Percentiles rank a stretch among this genome's conserved stretches.
Evolutionary conservation across 1,140 invertebrate genomes (phyloP).

Genomic region (Drosophila nasuta): DNA sequence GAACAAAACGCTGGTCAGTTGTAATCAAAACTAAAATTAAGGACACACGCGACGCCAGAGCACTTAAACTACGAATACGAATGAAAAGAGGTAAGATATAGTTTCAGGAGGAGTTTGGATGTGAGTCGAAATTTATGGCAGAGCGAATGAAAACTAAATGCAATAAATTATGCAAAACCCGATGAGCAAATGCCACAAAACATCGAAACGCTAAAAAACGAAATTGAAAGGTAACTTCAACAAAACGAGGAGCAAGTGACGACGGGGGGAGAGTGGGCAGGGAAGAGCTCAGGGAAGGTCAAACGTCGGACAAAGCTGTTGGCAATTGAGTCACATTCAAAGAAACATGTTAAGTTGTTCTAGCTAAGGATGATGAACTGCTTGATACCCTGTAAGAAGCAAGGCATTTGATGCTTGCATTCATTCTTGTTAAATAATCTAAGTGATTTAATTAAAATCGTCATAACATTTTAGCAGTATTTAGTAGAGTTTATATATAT

Average conservation of each 20-base stretch:
- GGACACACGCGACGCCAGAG: constrained; percentile 71
- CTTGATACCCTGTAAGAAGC: neutral
- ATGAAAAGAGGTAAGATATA: neutral
- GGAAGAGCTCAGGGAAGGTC: constrained; percentile 54
- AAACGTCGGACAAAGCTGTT: constrained; percentile 50
- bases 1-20: constrained; percentile 25
- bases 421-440: too few relatives aligned
- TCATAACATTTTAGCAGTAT: too few relatives aligned
- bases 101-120: constrained; percentile 20
- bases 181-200: constrained; percentile 29
- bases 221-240: constrained; percentile 59
- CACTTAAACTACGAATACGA: neutral
- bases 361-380: neutral
- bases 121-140: constrained; percentile 62
- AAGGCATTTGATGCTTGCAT: too few relatives aligned
- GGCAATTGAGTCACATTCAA: constrained; percentile 18
- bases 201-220: constrained; percentile 56
- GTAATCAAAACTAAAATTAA: constrained; percentile 77
- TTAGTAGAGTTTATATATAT: too few relatives aligned
- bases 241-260: neutral
- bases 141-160: constrained; percentile 64
- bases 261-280: neutral
- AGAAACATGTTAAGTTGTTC: neutral
- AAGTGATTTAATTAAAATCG: too few relatives aligned
- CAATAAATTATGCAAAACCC: constrained; percentile 77